A percentile compares a stretch with the other conserved stretches of the same genome.
These are phyloP conservation scores for Drosophila infuscata DNA, from an alignment of 2,888 invertebrate genomes.

Conservation along the genomic window DNA sequence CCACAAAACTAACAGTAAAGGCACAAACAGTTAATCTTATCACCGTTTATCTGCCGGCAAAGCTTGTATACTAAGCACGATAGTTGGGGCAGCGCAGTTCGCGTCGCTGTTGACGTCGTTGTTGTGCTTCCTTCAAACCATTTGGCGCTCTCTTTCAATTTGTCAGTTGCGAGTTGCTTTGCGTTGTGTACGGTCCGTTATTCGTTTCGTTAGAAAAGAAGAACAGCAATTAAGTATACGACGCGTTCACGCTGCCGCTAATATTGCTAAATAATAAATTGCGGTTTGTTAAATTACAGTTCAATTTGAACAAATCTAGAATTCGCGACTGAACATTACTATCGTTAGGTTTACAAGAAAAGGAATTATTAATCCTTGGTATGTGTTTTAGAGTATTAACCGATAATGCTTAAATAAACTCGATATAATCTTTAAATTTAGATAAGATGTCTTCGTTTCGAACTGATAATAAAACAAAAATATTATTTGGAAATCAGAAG, in stretches of 20 bases:
- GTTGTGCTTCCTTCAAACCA: slow-evolving; percentile 44
- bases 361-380: neutral
- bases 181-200: slow-evolving; percentile 68
- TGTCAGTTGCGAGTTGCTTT: slow-evolving; percentile 68
- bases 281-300: neutral
- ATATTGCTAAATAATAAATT: neutral
- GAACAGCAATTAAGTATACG: slow-evolving; percentile 38
- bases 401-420: neutral
- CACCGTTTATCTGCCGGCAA: slow-evolving; percentile 40
- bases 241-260: slow-evolving; percentile 1
- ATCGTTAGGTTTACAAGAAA: too few species aligned
- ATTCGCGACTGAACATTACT: neutral
- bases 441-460: neutral
- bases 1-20: slow-evolving; percentile 7
- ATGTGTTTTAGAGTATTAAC: neutral
- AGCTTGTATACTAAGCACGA: slow-evolving; percentile 33
- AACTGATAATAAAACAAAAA: neutral
- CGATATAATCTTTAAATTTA: neutral
- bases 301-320: slow-evolving; percentile 3
- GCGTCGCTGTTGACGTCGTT: slow-evolving; percentile 23
- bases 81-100: slow-evolving; percentile 21
- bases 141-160: slow-evolving; percentile 40
- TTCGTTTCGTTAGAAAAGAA: neutral
- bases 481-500: neutral
- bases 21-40: slow-evolving; percentile 49